These are phyloP conservation scores for Heliconius eleuchia DNA, from an alignment of 1,140 invertebrate species.

Conservation along the genomic window DNA sequence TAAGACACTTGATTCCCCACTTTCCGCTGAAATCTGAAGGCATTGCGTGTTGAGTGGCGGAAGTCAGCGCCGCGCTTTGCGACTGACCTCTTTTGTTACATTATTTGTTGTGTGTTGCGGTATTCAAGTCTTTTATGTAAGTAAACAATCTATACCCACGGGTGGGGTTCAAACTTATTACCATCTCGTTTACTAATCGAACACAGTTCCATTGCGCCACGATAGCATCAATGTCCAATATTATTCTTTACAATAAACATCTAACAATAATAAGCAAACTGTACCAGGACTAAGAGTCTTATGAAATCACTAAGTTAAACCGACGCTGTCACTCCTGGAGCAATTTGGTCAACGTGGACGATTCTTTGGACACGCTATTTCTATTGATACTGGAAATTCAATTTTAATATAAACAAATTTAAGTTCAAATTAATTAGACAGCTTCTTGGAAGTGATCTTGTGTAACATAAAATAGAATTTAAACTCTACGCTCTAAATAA, in stretches of 20 bases:
- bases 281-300: slow-evolving; percentile 40
- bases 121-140: too few relatives aligned
- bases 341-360: slow-evolving; percentile 49
- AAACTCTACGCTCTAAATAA: slow-evolving; percentile 16
- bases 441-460: background rate
- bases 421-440: slow-evolving; percentile 24
- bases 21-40: too few relatives aligned
- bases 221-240: background rate
- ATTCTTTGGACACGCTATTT: slow-evolving; percentile 39
- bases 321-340: slow-evolving; percentile 49
- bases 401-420: slow-evolving; percentile 23
- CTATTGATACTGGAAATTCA: slow-evolving; percentile 31
- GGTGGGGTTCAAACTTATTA: background rate
- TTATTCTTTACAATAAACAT: background rate
- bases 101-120: too few relatives aligned
- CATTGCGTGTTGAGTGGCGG: too few relatives aligned
- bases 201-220: too few relatives aligned
- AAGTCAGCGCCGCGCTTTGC: too few relatives aligned
- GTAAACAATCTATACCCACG: too few relatives aligned
- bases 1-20: too few relatives aligned
- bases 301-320: slow-evolving; percentile 60
- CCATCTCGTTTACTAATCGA: background rate
- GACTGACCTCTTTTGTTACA: too few relatives aligned
- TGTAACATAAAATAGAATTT: slow-evolving; percentile 9
- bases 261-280: slow-evolving; percentile 52